Percentiles rank a stretch among this genome's conserved stretches.
Evolutionary conservation across 2,113 vertebrate species (phyloP).

Genomic region (Nesogale talazaci): DNA sequence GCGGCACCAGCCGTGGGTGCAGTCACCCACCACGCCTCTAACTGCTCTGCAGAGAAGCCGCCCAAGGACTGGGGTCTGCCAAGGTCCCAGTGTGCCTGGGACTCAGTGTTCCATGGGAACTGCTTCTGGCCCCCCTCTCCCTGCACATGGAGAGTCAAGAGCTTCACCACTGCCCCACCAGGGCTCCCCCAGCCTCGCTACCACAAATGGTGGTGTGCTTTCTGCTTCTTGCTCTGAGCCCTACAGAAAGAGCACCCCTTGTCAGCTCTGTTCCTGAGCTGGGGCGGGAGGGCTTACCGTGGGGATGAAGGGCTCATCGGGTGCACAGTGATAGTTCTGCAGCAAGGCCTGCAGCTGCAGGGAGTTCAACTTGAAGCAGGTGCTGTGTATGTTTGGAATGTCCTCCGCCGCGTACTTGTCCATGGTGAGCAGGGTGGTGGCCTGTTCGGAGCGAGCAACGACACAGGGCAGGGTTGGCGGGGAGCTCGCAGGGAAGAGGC

Average conservation of each 20-base stretch:
- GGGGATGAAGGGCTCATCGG: conserved; percentile 97
- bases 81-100: too few relatives aligned
- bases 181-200: not conserved
- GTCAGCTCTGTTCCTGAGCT: too few relatives aligned
- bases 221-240: not conserved
- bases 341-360: conserved; percentile 96
- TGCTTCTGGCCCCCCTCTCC: too few relatives aligned
- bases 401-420: conserved; percentile 97
- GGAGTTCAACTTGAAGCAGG: conserved; percentile 99
- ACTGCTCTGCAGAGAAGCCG: too few relatives aligned
- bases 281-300: conserved; percentile 88
- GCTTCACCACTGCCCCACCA: not conserved
- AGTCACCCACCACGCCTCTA: too few relatives aligned
- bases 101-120: too few relatives aligned
- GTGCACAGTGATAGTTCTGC: conserved; percentile 98
- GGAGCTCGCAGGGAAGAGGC: too few relatives aligned
- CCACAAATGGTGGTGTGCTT: not conserved
- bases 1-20: too few relatives aligned
- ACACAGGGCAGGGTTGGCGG: too few relatives aligned
- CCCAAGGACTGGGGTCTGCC: too few relatives aligned
- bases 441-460: conserved; percentile 82
- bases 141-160: not conserved
- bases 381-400: conserved; percentile 95
- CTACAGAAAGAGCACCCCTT: too few relatives aligned
- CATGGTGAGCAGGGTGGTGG: conserved; percentile 98